Percentiles rank a stretch among this genome's conserved stretches.
phyloP scores from a whole-genome alignment of 1,140 invertebrate species.

The Drosophila mauritiana region DNA sequence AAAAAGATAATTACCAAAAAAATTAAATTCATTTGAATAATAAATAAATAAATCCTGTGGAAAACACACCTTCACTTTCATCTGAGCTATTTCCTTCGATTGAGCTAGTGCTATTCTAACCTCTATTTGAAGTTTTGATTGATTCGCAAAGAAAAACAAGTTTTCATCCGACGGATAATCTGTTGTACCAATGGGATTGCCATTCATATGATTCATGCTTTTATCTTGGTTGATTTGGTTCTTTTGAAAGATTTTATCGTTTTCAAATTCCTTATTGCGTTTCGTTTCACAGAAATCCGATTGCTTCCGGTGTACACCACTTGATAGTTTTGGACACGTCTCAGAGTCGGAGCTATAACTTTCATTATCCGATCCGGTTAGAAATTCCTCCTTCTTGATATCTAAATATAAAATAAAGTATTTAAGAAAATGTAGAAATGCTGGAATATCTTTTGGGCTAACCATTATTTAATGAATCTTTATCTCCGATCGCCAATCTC shows the following conservation, averaged over 20 bases:
- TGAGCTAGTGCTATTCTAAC: constrained; percentile 95
- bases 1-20: neutral
- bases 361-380: constrained; percentile 90
- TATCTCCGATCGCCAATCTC: constrained; percentile 34
- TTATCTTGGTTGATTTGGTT: constrained; percentile 26
- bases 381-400: constrained; percentile 96
- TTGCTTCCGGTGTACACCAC: constrained; percentile 26
- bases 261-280: constrained; percentile 23
- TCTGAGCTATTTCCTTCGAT: constrained; percentile 95
- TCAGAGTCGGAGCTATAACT: constrained; percentile 90
- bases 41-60: neutral
- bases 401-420: constrained; percentile 87
- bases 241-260: constrained; percentile 31
- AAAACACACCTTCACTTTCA: constrained; percentile 93
- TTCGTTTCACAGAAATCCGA: constrained; percentile 18
- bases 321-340: constrained; percentile 76
- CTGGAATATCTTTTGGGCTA: neutral
- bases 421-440: neutral
- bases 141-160: constrained; percentile 90
- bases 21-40: neutral
- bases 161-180: constrained; percentile 21
- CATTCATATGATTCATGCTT: constrained; percentile 16
- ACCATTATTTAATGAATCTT: constrained; percentile 25
- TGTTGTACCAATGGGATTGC: constrained; percentile 3
- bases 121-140: constrained; percentile 94